Evolutionary conservation across 2,113 vertebrate genomes (phyloP), one percentile per base, ranked within the genome.

Genomic region (Gasterosteus aculeatus): DNA sequence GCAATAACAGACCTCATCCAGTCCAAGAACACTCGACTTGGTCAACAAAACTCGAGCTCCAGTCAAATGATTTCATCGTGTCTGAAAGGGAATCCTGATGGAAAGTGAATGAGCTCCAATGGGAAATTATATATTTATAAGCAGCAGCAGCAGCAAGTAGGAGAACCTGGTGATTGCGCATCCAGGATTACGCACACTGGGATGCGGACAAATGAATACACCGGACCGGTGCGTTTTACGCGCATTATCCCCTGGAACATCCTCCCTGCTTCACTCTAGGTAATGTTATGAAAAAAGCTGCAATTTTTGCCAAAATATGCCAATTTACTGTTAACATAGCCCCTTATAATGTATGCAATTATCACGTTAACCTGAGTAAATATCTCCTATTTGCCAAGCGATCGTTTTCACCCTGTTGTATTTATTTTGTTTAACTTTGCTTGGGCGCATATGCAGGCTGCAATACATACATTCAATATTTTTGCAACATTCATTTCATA

Each of bases 71-170:
- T 72, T 72, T 63, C 74, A 76, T 57, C 64, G 38, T 44, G 35
- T 71, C 51, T 68, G 29, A 33, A 10, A 66, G 59, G 76, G 64
- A 65, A 72, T 76, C 77, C 59, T 72, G 79, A 47, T 56, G 51
- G 69, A 78, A 57, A 33, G 81, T 62, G 35, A 76, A 58, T 71
- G 80, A 66, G 65, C 64, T 19, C 49, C 65, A 53, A 38, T 81
- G 77, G 90, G 84, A 85, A 90, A 92, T 66, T 60, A 68, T 83
- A 88, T 91, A 85, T 91, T 80, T 71, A 41, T 39, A 85, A 83
- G 67, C 68, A 39, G 83, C 67, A 69, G 73, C 35, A 56, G 56
- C 47, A 47, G 58, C 72, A 57, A 68, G 61, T 26, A 26, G 53
- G 64, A 69, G 69, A 68, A 66, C 5, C 18, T 72, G 69, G 80